These are phyloP conservation scores for Steinernema feltiae DNA, from an alignment of 1,140 invertebrate species.

Conservation along the genomic window DNA sequence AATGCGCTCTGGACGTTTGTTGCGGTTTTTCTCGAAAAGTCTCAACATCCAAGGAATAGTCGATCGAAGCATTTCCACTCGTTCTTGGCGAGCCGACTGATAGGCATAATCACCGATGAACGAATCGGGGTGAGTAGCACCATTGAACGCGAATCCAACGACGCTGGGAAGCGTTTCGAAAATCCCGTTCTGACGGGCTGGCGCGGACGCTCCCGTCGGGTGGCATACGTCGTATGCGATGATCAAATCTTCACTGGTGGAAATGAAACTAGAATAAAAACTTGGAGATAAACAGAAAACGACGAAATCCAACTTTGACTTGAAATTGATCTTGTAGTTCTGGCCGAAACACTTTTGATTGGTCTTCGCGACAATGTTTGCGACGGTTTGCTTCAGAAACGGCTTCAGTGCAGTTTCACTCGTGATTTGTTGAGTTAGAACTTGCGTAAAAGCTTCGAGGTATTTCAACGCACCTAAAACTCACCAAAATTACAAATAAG, in stretches of 20 bases:
- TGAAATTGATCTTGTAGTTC: no score
- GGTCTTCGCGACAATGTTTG: neutral
- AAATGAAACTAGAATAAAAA: neutral
- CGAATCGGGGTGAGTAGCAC: neutral
- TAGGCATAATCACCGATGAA: slow-evolving; percentile 33
- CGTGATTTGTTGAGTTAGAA: neutral
- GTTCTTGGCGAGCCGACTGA: slow-evolving; percentile 18
- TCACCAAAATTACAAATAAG: neutral
- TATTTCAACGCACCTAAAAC: neutral
- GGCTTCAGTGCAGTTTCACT: neutral
- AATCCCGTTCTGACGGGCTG: neutral
- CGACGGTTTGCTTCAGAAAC: neutral
- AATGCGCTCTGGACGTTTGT: neutral
- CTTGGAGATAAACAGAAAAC: neutral
- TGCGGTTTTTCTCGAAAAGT: slow-evolving; percentile 2
- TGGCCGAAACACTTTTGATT: neutral
- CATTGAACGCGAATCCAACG: slow-evolving; percentile 21
- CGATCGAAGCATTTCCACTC: slow-evolving; percentile 9
- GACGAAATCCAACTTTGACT: neutral
- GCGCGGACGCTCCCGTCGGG: neutral
- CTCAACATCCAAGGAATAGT: slow-evolving; percentile 14
- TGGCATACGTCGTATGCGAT: neutral
- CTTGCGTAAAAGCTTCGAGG: neutral
- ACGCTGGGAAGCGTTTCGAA: neutral
- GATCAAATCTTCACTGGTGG: neutral